Evolutionary conservation across 2,113 vertebrate species (phyloP).

Genomic region (Brachyhypopomus gauderio): DNA sequence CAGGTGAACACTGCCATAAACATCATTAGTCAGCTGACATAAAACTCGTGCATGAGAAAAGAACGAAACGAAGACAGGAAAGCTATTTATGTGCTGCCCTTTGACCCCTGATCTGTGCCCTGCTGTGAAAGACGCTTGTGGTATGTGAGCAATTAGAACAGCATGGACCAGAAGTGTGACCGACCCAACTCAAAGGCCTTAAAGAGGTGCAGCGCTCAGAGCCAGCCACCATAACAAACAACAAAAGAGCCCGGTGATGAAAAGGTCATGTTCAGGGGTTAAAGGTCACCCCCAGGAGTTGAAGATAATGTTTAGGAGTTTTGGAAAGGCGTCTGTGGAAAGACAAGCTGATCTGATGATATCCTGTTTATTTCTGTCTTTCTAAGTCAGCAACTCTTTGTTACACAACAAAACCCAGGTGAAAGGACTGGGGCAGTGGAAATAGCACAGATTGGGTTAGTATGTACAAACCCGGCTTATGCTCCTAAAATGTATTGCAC

Average conservation of each 20-base stretch:
- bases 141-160: constrained; percentile 48
- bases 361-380: constrained; percentile 20
- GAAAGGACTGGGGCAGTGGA: not conserved
- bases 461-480: not conserved
- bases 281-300: constrained; percentile 25
- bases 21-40: not conserved
- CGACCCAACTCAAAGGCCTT: constrained; percentile 42
- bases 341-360: constrained; percentile 50
- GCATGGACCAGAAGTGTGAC: constrained; percentile 1
- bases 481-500: constrained; percentile 20
- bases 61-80: not conserved
- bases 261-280: constrained; percentile 44
- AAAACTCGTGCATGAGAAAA: not conserved
- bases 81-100: constrained; percentile 54
- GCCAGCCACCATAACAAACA: constrained; percentile 54
- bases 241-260: constrained; percentile 39
- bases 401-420: constrained; percentile 35
- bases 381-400: constrained; percentile 45
- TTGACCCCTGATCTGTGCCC: constrained; percentile 55
- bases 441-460: not conserved
- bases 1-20: not conserved
- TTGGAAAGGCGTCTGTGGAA: constrained; percentile 53
- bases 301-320: constrained; percentile 57
- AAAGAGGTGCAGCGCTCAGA: constrained; percentile 56
- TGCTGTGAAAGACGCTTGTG: constrained; percentile 40